These are phyloP conservation scores for Bryconaethiops microstoma DNA, from an alignment of 2,797 vertebrate genomes.

Conservation along the genomic window DNA sequence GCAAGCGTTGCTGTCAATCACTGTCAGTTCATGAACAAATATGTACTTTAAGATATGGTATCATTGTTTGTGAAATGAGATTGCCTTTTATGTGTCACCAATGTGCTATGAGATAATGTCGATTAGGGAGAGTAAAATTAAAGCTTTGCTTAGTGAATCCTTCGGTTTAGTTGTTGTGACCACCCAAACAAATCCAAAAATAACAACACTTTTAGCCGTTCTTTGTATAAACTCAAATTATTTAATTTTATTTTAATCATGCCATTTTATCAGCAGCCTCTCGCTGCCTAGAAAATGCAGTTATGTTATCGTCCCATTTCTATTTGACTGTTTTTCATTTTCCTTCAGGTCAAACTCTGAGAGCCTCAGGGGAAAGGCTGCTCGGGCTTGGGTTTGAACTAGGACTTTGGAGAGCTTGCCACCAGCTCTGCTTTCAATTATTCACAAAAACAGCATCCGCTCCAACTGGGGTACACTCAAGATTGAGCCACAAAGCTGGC, in stretches of 20 bases:
- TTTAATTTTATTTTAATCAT: conserved; percentile 18
- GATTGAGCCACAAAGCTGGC: conserved; percentile 10
- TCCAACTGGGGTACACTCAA: conserved; percentile 25
- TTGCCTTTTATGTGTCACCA: background rate
- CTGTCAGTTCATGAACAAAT: background rate
- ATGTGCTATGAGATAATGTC: background rate
- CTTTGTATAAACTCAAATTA: background rate
- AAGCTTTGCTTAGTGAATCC: background rate
- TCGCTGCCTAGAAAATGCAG: conserved; percentile 15
- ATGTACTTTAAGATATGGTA: background rate
- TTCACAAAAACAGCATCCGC: conserved; percentile 33
- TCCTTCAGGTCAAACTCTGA: conserved; percentile 33
- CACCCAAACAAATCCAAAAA: background rate
- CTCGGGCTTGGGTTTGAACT: conserved; percentile 27
- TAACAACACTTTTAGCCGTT: background rate
- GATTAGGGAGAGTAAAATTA: background rate
- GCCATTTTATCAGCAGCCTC: conserved; percentile 21
- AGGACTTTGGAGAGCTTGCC: conserved; percentile 36
- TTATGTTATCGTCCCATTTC: conserved; percentile 15
- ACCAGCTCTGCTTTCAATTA: conserved; percentile 33
- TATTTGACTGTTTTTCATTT: conserved; percentile 22
- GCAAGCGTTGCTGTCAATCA: background rate
- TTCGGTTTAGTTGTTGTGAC: background rate
- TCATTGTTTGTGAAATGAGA: background rate
- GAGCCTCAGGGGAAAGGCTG: conserved; percentile 21